Evolutionary conservation across 2,113 vertebrate species (phyloP).

Genomic region (Corythornis madagascariensis): DNA sequence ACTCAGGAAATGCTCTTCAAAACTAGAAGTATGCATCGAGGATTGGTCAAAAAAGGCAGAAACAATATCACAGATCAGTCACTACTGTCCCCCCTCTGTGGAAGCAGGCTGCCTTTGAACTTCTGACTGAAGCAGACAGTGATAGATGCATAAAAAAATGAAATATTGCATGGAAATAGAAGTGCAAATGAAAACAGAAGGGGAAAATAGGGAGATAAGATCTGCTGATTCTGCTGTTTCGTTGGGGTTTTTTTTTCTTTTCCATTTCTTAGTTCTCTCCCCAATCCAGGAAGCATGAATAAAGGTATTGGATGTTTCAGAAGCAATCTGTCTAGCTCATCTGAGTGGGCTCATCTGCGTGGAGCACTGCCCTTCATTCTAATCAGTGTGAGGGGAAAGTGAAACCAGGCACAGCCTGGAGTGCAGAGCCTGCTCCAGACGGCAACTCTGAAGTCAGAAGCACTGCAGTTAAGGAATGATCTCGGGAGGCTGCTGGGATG

Average conservation of each 20-base stretch:
- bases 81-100: conserved; percentile 42
- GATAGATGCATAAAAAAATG: conserved; percentile 59
- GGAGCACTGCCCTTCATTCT: neutral
- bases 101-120: conserved; percentile 64
- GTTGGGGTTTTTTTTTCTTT: neutral
- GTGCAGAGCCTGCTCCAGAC: neutral
- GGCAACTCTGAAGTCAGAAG: neutral
- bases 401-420: neutral
- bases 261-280: conserved; percentile 26
- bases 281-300: conserved; percentile 14
- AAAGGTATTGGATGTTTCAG: conserved; percentile 8
- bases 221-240: conserved; percentile 45
- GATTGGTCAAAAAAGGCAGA: conserved; percentile 58
- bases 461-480: neutral
- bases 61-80: conserved; percentile 62
- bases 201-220: conserved; percentile 28
- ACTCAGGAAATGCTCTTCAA: conserved; percentile 67
- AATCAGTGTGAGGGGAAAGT: neutral
- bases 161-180: conserved; percentile 63
- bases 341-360: neutral
- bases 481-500: neutral
- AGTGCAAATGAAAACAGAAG: conserved; percentile 62
- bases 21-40: conserved; percentile 56
- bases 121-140: conserved; percentile 60
- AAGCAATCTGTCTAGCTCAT: neutral